Evolutionary conservation across 2,113 vertebrate species (phyloP).

Genomic region (Gavialis gangeticus): DNA sequence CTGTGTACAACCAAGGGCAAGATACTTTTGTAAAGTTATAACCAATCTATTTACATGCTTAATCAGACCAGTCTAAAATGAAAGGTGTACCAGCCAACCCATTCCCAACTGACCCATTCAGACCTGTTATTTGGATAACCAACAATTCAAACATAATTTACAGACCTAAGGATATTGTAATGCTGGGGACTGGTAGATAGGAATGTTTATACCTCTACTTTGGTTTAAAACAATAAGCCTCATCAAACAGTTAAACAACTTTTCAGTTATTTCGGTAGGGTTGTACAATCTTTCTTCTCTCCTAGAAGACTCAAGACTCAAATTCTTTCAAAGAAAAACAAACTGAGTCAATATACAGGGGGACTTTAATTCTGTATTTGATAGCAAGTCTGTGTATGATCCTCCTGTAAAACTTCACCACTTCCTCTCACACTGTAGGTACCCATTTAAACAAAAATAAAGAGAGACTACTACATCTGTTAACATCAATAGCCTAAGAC

Average conservation of each 20-base stretch:
- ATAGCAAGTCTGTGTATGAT: background rate
- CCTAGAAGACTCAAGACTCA: background rate
- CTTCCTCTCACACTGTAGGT: background rate
- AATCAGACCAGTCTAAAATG: background rate
- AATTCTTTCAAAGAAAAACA: background rate
- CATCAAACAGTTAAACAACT: background rate
- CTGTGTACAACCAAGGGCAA: background rate
- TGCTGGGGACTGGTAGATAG: background rate
- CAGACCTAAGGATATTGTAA: background rate
- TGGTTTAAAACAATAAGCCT: background rate
- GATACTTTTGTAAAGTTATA: background rate
- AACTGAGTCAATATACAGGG: background rate
- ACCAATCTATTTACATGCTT: background rate
- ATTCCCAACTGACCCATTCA: background rate
- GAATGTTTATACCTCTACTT: background rate
- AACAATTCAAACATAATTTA: background rate
- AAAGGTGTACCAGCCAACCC: background rate
- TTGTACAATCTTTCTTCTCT: background rate
- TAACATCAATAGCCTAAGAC: background rate
- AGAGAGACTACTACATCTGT: background rate
- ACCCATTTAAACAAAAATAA: rapidly evolving
- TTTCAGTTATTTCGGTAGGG: background rate
- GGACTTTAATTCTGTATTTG: background rate
- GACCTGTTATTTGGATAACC: background rate
- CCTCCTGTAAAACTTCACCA: background rate